Conservation (phyloP, 1,140 invertebrate species). For the fruit fly (Drosophila melanogaster) region Release_6_plus_ISO1_MT NT_033779.5:20058001-20058500, state of each 20-base stretch:
- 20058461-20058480: constrained; percentile 91
- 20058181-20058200: background rate
- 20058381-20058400: constrained; percentile 57
- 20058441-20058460: constrained; percentile 88
- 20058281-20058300: background rate
- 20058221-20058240: constrained; percentile 13
- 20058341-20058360: background rate
- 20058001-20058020: constrained; percentile 30
- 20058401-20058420: constrained; percentile 75
- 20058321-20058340: background rate
- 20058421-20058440: constrained; percentile 70
- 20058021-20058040: constrained; percentile 58
- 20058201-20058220: background rate
- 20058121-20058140: too few species aligned
- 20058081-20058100: too few species aligned
- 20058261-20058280: constrained; percentile 43
- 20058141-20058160: background rate
- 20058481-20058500: constrained; percentile 89
- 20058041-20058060: background rate
- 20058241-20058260: constrained; percentile 1
- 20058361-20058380: background rate
- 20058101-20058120: too few species aligned
- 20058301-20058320: constrained; percentile 7
- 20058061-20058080: too few species aligned
- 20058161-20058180: background rate